phyloP scores from a whole-genome alignment of 2,113 vertebrate genomes.

The Sinosuthora webbiana region DNA sequence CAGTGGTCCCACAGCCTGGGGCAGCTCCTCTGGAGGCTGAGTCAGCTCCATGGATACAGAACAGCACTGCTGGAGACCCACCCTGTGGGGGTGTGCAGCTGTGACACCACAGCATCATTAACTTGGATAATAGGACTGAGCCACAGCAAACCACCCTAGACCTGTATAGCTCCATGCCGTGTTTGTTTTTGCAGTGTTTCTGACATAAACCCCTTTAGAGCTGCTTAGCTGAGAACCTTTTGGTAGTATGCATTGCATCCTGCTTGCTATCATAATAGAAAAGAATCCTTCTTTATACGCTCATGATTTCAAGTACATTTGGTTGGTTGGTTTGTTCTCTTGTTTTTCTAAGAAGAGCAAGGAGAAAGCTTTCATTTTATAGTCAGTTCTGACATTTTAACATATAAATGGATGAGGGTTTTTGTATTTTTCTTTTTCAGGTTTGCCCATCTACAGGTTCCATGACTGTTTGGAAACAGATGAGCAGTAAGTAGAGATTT shows the following conservation, averaged over 20 bases:
- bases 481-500: neutral
- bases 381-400: neutral
- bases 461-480: neutral
- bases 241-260: neutral
- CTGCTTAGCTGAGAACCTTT: conserved; percentile 17
- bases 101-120: neutral
- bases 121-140: neutral
- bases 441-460: neutral
- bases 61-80: neutral
- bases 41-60: neutral
- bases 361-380: neutral
- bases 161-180: neutral
- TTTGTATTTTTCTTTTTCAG: neutral
- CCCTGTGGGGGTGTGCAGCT: neutral
- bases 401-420: neutral
- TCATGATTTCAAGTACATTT: neutral
- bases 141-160: neutral
- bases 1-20: accelerated
- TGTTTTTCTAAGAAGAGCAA: neutral
- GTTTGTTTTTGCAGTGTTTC: neutral
- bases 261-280: conserved; percentile 16
- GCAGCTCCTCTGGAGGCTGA: neutral
- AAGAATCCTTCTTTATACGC: neutral
- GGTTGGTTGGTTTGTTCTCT: neutral
- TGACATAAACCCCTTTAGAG: neutral